Base-by-base conservation (phyloP, 2,888 invertebrate species). In the Macroteleia sp. region DNA sequence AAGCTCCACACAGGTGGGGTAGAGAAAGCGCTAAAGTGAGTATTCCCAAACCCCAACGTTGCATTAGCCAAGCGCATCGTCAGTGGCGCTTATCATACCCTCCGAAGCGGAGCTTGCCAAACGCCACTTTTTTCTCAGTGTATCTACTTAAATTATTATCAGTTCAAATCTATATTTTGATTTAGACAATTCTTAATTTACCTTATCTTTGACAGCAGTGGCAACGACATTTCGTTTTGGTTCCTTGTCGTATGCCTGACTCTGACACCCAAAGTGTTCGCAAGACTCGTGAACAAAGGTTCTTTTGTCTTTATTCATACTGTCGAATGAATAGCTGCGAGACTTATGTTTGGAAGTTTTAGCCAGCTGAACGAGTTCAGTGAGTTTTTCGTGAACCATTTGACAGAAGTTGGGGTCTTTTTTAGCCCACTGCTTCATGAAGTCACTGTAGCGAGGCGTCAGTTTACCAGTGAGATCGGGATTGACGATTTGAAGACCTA, bases 171-270 rank as follows among this genome's bases (percentile, higher is more conserved):
- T n/a, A n/a, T n/a, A n/a, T n/a, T n/a, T n/a, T n/a, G n/a, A n/a
- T n/a, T n/a, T n/a, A n/a, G n/a, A n/a, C n/a, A n/a, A n/a, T n/a
- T n/a, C n/a, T n/a, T n/a, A n/a, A n/a, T n/a, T 32, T 46, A 87
- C 96, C 93, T 95, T 95, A 83, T 96, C 96, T 90, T 93, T 95
- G 69, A 94, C 94, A 52, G 98, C 97, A 12, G 97, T 97, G 19
- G 97, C 97, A n/a, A 98, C 96, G 12, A 99, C 96, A 92, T 98
- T 99, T 78, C 98, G 93, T 90, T 98, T 98, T 0, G 99, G 99
- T 89, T 98, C 98, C 16, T 95, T 95, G 92, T 99, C 99, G 90
- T 98, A 98, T 17, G 98, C 97, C 71, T 96, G 96, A 80, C 98
- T 97, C 87, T 97, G 96, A 85, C 98, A 96, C 36, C 98, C 98